Percentiles rank a stretch among this genome's conserved stretches.
phyloP scores from a whole-genome alignment of 1,140 invertebrate species.

The Zaprionus africanus region DNA sequence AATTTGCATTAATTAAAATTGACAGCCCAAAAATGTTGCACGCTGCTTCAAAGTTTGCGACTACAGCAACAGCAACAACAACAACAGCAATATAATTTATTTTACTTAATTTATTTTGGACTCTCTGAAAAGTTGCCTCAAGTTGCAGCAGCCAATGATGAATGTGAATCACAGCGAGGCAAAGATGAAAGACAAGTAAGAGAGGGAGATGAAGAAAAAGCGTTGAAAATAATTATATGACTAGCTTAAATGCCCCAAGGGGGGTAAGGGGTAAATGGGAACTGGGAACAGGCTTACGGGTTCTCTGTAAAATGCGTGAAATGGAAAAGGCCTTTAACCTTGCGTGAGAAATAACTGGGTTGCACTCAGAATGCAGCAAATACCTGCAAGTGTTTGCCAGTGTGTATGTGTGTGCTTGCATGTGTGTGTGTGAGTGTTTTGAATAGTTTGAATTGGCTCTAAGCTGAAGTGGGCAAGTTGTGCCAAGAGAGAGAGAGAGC shows the following conservation, averaged over 20 bases:
- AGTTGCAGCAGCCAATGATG: conserved; percentile 39
- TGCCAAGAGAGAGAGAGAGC: neutral
- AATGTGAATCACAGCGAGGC: conserved; percentile 34
- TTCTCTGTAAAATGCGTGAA: conserved; percentile 67
- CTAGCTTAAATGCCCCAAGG: conserved; percentile 32
- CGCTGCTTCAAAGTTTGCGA: conserved; percentile 42
- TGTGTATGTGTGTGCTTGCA: neutral
- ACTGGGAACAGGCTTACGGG: conserved; percentile 29
- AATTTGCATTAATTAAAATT: conserved; percentile 64
- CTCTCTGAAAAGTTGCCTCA: conserved; percentile 53
- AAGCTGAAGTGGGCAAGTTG: neutral
- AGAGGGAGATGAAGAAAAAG: neutral
- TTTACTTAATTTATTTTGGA: conserved; percentile 11
- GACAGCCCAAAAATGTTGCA: conserved; percentile 59
- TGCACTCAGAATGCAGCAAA: conserved; percentile 19
- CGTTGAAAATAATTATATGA: conserved; percentile 69
- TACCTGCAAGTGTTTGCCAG: neutral
- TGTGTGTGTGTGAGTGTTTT: neutral
- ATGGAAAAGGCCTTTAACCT: conserved; percentile 67
- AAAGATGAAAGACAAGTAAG: conserved; percentile 14
- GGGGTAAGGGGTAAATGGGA: neutral
- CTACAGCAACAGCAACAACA: conserved; percentile 9
- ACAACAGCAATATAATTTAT: conserved; percentile 22
- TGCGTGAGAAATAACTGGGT: conserved; percentile 27
- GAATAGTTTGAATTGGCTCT: conserved; percentile 1